Evolutionary conservation across 2,797 vertebrate genomes (phyloP).

Genomic region (Leptodactylus fallax): DNA sequence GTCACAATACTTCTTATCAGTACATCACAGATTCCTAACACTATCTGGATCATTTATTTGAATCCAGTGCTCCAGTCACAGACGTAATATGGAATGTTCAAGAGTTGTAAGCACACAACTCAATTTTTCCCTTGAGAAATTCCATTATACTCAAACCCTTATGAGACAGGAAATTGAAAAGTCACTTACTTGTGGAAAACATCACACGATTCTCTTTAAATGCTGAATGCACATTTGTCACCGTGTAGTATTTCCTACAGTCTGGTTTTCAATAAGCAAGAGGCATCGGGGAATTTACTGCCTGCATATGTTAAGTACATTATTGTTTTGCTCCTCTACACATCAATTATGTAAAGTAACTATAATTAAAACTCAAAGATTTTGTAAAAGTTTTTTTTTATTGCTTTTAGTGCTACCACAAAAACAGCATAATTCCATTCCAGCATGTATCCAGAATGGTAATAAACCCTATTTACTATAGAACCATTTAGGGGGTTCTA

Average conservation of each 20-base stretch:
- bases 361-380: slow-evolving; percentile 16
- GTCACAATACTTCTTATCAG: slow-evolving; percentile 47
- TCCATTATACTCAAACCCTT: slow-evolving; percentile 47
- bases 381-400: background rate
- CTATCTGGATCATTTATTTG: slow-evolving; percentile 54
- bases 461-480: no score
- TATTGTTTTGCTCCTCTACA: background rate
- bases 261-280: slow-evolving; percentile 29
- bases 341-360: slow-evolving; percentile 1
- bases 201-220: slow-evolving; percentile 52
- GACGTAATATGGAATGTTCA: slow-evolving; percentile 54
- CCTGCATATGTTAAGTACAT: background rate
- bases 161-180: slow-evolving; percentile 61
- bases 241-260: slow-evolving; percentile 14
- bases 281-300: slow-evolving; percentile 8
- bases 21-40: slow-evolving; percentile 41
- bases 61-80: slow-evolving; percentile 48
- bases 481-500: no score
- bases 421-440: no score
- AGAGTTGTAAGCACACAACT: slow-evolving; percentile 54
- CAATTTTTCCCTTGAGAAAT: slow-evolving; percentile 58
- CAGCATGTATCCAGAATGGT: no score
- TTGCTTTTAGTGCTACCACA: background rate
- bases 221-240: slow-evolving; percentile 46
- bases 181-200: slow-evolving; percentile 52